Evolutionary conservation across 2,797 vertebrate species (phyloP), one percentile per base, ranked within the genome.

Genomic region (Cheirogaleus major): DNA sequence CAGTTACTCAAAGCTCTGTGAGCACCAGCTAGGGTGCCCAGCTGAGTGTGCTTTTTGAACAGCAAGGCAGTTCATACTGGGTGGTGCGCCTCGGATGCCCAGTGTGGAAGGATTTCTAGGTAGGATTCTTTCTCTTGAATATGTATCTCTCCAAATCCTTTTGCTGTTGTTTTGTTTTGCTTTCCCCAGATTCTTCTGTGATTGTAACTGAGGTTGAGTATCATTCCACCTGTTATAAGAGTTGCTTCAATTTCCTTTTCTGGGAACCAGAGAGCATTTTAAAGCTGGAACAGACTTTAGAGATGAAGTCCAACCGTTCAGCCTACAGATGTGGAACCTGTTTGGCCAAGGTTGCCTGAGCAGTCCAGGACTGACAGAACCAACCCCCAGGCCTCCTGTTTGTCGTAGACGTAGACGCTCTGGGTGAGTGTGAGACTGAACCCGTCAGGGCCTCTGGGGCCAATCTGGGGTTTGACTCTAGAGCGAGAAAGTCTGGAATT

Each of bases 401-500:
- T 55, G 52, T 20, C 22, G n/a, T n/a, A n/a, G n/a, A n/a, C n/a
- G n/a, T 11, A 32, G 65, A 69, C 45, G 14, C 27, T 67, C 20
- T 72, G 9, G 27, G 35, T 43, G 14, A 81, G 17, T 35, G 17
- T 91, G 35, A 93, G 52, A 69, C 32, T 43, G 38, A 7, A n/a
- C 25, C 70, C 45, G 10, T 30, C 69, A 63, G 69, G 43, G 52
- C 69, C 43, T 88, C 57, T 22, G 27, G 59, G 48, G 38, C 41
- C 30, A 41, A 23, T 61, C 50, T 80, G 25, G 17, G 23, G 12
- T 63, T 85, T 95, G 65, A 14, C 52, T 91, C 2, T 67, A 75
- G 30, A 93, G 69, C n/a, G 9, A 63, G 72, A 57, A 90, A 95
- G 35, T 65, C 92, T 84, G 72, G 59, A 80, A 84, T 73, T 75